Evolutionary conservation across 2,888 invertebrate genomes (phyloP).

Genomic region (Teleiodes luculella): DNA sequence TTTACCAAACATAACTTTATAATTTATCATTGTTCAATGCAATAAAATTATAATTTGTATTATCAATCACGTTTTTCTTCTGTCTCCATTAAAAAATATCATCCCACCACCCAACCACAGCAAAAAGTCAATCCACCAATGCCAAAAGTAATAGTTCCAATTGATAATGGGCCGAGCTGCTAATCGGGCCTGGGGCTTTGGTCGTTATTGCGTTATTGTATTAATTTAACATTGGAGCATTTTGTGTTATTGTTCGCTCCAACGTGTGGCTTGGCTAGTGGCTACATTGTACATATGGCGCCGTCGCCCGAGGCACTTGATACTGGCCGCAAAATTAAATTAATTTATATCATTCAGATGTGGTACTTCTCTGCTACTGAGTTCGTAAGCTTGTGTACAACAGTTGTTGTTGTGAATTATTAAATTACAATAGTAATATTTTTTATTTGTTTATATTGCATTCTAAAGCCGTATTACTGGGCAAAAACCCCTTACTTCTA

Average conservation of each 20-base stretch:
- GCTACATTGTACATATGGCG: conserved; percentile 53
- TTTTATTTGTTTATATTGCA: too few species aligned
- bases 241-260: conserved; percentile 32
- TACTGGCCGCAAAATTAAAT: conserved; percentile 65
- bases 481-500: too few species aligned
- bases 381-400: not conserved
- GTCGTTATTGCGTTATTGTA: conserved; percentile 33
- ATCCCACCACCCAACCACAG: too few species aligned
- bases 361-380: conserved; percentile 27
- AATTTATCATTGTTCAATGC: too few species aligned
- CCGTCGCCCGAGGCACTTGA: conserved; percentile 52
- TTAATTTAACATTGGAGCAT: conserved; percentile 30
- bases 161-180: conserved; percentile 36
- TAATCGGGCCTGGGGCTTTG: conserved; percentile 42
- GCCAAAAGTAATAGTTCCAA: not conserved
- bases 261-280: conserved; percentile 28
- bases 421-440: too few species aligned
- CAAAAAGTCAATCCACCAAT: conserved; percentile 1
- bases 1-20: too few species aligned
- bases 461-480: too few species aligned
- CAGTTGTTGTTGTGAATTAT: too few species aligned
- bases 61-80: too few species aligned
- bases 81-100: too few species aligned
- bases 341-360: conserved; percentile 52
- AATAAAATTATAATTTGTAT: too few species aligned